phyloP scores from a whole-genome alignment of 2,113 vertebrate species.

The Ageneiosus marmoratus region DNA sequence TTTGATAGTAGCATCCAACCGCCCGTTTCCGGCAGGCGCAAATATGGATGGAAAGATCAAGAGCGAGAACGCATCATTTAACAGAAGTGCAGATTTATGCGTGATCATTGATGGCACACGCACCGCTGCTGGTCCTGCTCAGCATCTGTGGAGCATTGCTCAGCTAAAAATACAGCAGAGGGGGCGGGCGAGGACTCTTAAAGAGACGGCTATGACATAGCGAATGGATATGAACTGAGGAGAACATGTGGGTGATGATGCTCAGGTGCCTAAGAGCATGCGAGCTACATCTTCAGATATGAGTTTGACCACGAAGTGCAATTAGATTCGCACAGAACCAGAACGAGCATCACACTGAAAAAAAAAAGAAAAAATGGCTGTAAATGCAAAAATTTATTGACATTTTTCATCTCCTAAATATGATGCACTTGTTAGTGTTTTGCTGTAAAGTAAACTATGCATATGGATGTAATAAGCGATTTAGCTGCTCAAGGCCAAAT shows the following conservation, averaged over 20 bases:
- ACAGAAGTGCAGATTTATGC: constrained; percentile 56
- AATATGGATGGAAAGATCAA: constrained; percentile 52
- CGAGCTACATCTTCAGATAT: neutral
- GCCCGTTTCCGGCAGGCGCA: constrained; percentile 35
- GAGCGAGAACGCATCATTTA: constrained; percentile 59
- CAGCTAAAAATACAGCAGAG: constrained; percentile 76
- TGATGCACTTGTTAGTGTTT: neutral
- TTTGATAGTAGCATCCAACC: constrained; percentile 59
- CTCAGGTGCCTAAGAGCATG: neutral
- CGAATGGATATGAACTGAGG: constrained; percentile 32
- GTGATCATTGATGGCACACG: constrained; percentile 59
- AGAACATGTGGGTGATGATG: constrained; percentile 9
- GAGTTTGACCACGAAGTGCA: neutral
- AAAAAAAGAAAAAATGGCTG: neutral
- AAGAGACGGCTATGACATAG: constrained; percentile 70
- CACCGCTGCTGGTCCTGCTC: constrained; percentile 64
- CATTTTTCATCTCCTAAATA: neutral
- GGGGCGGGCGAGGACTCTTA: constrained; percentile 75
- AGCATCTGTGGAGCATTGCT: constrained; percentile 74
- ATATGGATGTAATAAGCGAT: neutral
- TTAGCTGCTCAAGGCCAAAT: neutral
- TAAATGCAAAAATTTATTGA: neutral
- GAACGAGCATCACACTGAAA: neutral
- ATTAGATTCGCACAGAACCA: neutral
- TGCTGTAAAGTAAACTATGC: neutral